Evolutionary conservation across 2,888 invertebrate genomes (phyloP).

Genomic region (Ectobius pallidus): DNA sequence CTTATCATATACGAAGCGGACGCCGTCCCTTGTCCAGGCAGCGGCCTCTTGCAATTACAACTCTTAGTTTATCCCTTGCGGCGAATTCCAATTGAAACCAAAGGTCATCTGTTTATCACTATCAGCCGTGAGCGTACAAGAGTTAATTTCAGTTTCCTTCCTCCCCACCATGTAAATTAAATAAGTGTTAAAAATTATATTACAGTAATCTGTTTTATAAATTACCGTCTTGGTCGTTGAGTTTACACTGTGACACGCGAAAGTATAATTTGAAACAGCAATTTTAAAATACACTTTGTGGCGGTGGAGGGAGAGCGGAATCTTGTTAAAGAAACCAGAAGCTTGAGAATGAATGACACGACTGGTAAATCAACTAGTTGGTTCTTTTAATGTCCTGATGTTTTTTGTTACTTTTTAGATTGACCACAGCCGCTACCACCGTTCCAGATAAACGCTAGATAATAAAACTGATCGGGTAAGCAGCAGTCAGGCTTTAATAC

Average conservation of each 20-base stretch:
- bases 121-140: no score
- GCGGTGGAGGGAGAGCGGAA: neutral
- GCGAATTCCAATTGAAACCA: no score
- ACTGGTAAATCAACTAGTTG: neutral
- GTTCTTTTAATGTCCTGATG: neutral
- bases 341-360: neutral
- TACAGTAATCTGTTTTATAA: neutral
- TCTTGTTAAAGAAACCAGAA: neutral
- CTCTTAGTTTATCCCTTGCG: no score
- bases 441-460: constrained; percentile 1
- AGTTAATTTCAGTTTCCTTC: neutral
- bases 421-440: neutral
- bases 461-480: neutral
- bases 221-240: neutral
- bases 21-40: no score
- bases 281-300: no score
- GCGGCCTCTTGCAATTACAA: no score
- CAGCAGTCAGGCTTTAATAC: neutral
- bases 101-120: no score
- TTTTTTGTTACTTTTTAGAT: neutral
- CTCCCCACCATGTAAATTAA: neutral
- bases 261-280: neutral
- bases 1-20: no score
- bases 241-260: neutral
- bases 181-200: neutral